A percentile compares a stretch with the other conserved stretches of the same genome.
Evolutionary conservation across 2,113 vertebrate genomes (phyloP).

Genomic region (Tenrec ecaudatus): DNA sequence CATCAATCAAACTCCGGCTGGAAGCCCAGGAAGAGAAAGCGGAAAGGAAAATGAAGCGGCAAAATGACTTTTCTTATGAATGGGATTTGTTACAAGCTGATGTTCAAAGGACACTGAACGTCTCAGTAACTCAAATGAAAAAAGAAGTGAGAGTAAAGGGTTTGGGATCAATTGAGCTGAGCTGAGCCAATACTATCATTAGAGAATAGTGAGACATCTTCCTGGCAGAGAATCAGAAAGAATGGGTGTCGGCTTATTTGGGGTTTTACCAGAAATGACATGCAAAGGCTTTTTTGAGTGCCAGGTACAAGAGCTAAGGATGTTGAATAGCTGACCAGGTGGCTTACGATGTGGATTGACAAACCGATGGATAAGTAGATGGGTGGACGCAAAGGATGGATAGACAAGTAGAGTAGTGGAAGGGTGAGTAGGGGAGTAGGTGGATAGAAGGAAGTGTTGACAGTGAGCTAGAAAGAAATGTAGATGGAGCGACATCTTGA

Average conservation of each 20-base stretch:
- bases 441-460: too few species aligned
- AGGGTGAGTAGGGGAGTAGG: background rate
- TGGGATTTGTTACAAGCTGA: background rate
- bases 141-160: background rate
- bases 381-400: too few species aligned
- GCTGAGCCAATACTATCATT: constrained; percentile 11
- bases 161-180: background rate
- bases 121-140: constrained; percentile 52
- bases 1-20: constrained; percentile 8
- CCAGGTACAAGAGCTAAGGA: background rate
- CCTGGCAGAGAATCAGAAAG: constrained; percentile 41
- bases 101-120: constrained; percentile 13
- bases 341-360: background rate
- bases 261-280: constrained; percentile 27
- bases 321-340: background rate
- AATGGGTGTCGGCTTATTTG: constrained; percentile 1
- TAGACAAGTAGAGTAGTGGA: background rate
- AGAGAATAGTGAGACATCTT: constrained; percentile 4
- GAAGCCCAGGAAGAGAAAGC: constrained; percentile 45
- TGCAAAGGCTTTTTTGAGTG: background rate
- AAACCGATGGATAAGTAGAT: background rate
- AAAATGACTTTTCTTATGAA: background rate
- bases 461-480: background rate
- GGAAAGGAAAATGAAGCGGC: constrained; percentile 31
- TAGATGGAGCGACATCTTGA: background rate